These are phyloP conservation scores for Tiliqua scincoides DNA, from an alignment of 2,113 vertebrate genomes.

Conservation along the genomic window DNA sequence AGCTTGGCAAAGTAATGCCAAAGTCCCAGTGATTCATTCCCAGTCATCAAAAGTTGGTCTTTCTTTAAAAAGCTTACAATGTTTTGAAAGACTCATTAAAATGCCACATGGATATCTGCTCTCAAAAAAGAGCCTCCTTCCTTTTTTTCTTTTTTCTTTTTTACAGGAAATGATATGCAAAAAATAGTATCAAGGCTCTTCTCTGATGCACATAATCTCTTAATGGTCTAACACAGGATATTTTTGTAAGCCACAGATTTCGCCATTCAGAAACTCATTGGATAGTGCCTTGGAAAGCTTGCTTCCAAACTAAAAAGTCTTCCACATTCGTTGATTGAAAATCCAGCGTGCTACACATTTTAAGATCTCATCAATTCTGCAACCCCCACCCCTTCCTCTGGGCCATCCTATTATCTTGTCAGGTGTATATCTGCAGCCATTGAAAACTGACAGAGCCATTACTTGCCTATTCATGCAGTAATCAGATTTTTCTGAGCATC, in stretches of 20 bases:
- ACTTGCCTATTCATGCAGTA: conserved; percentile 76
- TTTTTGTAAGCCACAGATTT: conserved; percentile 29
- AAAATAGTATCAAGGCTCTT: conserved; percentile 6
- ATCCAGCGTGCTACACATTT: conserved; percentile 13
- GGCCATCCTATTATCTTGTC: conserved; percentile 53
- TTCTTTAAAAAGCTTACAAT: not conserved
- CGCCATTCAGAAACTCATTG: not conserved
- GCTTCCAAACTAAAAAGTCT: not conserved
- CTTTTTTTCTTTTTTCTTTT: not conserved
- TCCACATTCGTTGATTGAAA: not conserved
- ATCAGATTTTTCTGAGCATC: conserved; percentile 79
- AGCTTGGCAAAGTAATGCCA: not conserved
- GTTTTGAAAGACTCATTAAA: not conserved
- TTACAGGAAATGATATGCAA: not conserved
- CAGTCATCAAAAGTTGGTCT: not conserved
- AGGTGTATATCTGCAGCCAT: conserved; percentile 70
- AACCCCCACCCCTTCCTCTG: not conserved
- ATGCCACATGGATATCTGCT: not conserved
- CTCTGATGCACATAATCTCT: conserved; percentile 24
- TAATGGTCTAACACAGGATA: conserved; percentile 3
- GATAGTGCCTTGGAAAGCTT: not conserved
- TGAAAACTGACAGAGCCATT: conserved; percentile 75
- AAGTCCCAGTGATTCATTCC: not conserved
- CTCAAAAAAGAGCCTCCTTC: not conserved
- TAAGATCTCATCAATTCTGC: not conserved